A percentile compares a stretch with the other conserved stretches of the same genome.
These are phyloP conservation scores for Paradoxurus hermaphroditus DNA, from an alignment of 2,113 vertebrate genomes.

Conservation along the genomic window DNA sequence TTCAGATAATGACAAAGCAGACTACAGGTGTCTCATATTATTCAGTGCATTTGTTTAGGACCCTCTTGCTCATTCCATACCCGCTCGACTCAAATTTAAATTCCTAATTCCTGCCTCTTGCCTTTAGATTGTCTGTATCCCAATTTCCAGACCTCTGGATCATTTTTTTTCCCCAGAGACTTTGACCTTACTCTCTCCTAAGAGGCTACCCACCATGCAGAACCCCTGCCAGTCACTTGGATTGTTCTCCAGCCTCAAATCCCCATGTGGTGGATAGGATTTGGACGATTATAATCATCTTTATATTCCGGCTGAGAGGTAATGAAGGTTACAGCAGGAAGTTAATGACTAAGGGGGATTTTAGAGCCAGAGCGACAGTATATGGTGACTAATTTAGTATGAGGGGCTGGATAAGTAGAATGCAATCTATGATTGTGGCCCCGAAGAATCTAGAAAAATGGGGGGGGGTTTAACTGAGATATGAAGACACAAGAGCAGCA, in stretches of 20 bases:
- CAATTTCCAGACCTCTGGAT: not conserved
- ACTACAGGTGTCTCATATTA: not conserved
- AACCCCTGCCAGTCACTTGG: not conserved
- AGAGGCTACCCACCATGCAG: not conserved
- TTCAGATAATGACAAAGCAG: not conserved
- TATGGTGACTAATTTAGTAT: not conserved
- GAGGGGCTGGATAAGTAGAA: not conserved
- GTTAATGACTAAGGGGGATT: not conserved
- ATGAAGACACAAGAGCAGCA: not conserved
- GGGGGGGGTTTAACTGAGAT: not conserved
- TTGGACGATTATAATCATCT: not conserved
- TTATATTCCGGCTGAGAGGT: not conserved
- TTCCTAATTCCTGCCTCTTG: not conserved
- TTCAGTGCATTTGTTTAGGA: not conserved
- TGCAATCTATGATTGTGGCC: not conserved
- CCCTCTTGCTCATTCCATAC: not conserved
- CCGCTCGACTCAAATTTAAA: not conserved
- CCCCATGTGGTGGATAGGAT: not conserved
- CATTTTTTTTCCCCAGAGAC: not conserved
- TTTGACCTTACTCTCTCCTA: not conserved
- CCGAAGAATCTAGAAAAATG: not conserved
- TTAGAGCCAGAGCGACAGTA: not conserved
- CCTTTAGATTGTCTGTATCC: not conserved
- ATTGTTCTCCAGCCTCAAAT: not conserved
- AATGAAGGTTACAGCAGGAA: not conserved